Base-by-base conservation (phyloP, 23 tunicate genomes). In the Ascidia mentula region DNA sequence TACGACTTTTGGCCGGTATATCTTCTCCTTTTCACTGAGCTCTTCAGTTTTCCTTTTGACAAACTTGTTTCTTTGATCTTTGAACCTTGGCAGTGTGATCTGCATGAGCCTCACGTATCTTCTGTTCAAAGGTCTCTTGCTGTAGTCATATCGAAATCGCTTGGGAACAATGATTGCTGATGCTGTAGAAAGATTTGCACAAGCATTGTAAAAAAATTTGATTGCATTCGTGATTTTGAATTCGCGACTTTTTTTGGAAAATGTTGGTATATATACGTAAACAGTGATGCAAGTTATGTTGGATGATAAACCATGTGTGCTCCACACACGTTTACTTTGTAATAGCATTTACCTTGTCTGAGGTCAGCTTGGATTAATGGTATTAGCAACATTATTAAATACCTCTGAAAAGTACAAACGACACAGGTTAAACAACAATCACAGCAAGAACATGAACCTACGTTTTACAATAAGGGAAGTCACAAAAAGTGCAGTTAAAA, bases 61-160 rank as follows among this genome's bases (percentile, higher is more conserved):
- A 9, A 53, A 53, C 65, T 53, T 53, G 65, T 20, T 20, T 53
- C 65, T 59, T 37, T 33, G 35, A 1, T 60, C 69, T 22, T 46
- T 60, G 17, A 89, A 59, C 5, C 85, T 77, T 28, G 97, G 97
- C 12, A 91, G 40, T 9, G 97, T 91, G 38, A 91, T 72, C 74
- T 77, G 82, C 90, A 91, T 86, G 22, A 91, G 28, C 34, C n/a
- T 59, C 33, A 76, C 78, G 72, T 87, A 69, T 37, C 83, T 59
- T 31, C 85, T 82, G 76, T 76, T 73, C 71, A 77, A 80, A 53
- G 90, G 81, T 4, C 97, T 77, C 32, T 73, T 83, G 76, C 86
- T 90, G 90, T 90, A 91, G 72, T 80, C 82, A 76, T 91, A 91
- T 12, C 97, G 83, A 72, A 22, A 60, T 40, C 97, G 79, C 73